Evolutionary conservation across 2,113 vertebrate species (phyloP), one percentile per base, ranked within the genome.

Genomic region (Micronisus gabar): DNA sequence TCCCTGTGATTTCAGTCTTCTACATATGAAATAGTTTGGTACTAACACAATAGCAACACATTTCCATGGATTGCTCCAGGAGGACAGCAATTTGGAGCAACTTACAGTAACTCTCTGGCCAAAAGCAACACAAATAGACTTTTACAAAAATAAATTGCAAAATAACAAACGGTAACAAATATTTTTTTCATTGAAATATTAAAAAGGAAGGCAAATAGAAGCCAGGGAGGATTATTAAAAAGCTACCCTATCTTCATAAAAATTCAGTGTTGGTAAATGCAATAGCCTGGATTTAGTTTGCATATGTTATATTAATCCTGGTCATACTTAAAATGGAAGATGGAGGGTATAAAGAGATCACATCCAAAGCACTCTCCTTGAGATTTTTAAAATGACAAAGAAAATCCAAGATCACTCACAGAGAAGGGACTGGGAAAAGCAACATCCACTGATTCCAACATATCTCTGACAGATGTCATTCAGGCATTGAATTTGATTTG

Each of bases 61-160:
- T 95, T 94, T 94, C 81, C 91, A 89, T 86, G 93, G 86, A 97
- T 95, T 95, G 95, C 84, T 96, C 94, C 95, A 96, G 94, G 81
- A 96, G 81, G 93, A 96, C 18, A 0, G 86, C 84, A 95, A 95
- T 97, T 97, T 94, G 89, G 73, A 94, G 84, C 80, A 95, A 95
- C 83, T 93, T 94, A 93, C 83, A 91, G 91, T 84, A 94, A 92
- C 76, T 92, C 76, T 96, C 58, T 75, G 78, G 76, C 91, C 93
- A 95, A 96, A 94, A 84, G 40, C 83, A 96, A 93, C 86, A 93
- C 70, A 94, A 97, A 96, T 21, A 94, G 91, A 91, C 86, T 81
- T 96, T 94, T 85, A 85, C 48, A 96, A 88, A 95, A 97, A 97
- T 82, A 97, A 96, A 96, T 75, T 89, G 93, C 81, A 96, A 96